Evolutionary conservation across 2,797 vertebrate species (phyloP).

Genomic region (Erethizon dorsatum): DNA sequence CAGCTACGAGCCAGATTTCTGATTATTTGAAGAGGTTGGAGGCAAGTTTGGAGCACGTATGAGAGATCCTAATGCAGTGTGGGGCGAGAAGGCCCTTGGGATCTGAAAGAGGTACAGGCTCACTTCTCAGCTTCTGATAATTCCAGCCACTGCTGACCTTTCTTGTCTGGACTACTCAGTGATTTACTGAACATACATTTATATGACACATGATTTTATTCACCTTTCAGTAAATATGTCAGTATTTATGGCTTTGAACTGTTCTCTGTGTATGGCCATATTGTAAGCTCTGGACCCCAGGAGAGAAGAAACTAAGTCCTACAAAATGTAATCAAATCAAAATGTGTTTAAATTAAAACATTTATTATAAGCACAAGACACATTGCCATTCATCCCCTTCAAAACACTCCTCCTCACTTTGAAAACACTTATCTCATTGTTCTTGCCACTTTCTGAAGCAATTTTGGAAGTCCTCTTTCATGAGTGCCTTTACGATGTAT

Average conservation of each 20-base stretch:
- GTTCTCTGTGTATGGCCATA: background rate
- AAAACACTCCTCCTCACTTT: background rate
- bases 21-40: background rate
- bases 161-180: background rate
- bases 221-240: background rate
- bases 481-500: background rate
- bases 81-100: background rate
- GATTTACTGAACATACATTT: background rate
- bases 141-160: background rate
- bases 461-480: background rate
- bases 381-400: too few species aligned
- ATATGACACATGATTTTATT: slow-evolving; percentile 18
- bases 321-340: background rate
- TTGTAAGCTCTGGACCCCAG: background rate
- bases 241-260: background rate
- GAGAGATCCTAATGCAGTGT: background rate
- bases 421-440: background rate
- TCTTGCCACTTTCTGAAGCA: background rate
- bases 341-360: background rate
- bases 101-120: background rate
- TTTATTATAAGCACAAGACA: background rate
- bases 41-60: background rate
- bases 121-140: background rate
- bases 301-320: background rate
- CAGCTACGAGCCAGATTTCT: background rate